A percentile compares a stretch with the other conserved stretches of the same genome.
Conservation (phyloP, 1,140 invertebrate species). For the Oreohelix idahoensis region DNA sequence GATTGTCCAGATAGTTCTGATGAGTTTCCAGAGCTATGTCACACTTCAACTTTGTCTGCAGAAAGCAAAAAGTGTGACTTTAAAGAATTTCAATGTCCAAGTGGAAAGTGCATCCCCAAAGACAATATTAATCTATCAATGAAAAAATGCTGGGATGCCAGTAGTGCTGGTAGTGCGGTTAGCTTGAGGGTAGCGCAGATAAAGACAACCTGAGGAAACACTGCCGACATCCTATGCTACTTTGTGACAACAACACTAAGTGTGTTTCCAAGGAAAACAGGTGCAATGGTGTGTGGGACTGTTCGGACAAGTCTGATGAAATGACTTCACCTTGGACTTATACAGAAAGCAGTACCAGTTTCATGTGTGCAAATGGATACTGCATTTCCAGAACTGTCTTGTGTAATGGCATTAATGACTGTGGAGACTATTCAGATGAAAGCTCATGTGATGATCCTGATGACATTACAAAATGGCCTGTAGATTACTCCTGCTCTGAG, state of each 20-base stretch:
- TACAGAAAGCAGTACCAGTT: background rate
- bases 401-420: background rate
- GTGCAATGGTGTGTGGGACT: background rate
- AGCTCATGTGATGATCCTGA: background rate
- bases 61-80: background rate
- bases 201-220: background rate
- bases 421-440: background rate
- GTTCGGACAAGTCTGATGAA: background rate
- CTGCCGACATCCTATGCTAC: background rate
- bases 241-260: background rate
- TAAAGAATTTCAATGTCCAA: background rate
- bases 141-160: background rate
- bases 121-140: background rate
- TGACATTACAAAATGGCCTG: background rate
- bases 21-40: background rate
- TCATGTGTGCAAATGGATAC: conserved; percentile 4
- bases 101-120: background rate
- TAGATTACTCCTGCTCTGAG: background rate
- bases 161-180: no score
- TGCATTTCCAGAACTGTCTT: background rate
- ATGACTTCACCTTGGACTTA: background rate
- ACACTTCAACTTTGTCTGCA: background rate
- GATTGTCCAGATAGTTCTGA: conserved; percentile 5
- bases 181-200: no score
- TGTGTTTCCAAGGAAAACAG: background rate